phyloP scores from a whole-genome alignment of 2,113 vertebrate species.

The Brienomyrus brachyistius region DNA sequence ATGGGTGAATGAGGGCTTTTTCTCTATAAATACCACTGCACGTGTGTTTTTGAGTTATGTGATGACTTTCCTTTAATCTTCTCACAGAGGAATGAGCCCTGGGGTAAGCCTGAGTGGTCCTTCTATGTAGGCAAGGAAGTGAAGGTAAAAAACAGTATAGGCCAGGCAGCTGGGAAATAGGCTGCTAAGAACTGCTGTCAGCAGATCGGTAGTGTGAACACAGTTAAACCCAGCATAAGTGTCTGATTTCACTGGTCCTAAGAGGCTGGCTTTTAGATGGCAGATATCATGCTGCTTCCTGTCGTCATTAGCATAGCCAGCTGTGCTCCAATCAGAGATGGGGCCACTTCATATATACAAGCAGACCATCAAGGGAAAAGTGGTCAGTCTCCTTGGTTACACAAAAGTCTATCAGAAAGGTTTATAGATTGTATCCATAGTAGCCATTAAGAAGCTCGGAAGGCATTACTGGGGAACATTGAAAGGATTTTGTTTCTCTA shows the following conservation, averaged over 20 bases:
- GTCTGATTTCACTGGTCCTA: not conserved
- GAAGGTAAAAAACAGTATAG: not conserved
- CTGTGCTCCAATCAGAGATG: not conserved
- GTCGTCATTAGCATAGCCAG: not conserved
- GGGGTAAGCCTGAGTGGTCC: not conserved
- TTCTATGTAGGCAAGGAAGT: not conserved
- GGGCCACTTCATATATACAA: not conserved
- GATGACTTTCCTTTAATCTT: not conserved
- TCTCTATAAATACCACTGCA: not conserved
- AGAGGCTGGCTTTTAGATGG: not conserved
- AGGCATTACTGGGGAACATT: not conserved
- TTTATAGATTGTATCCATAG: constrained; percentile 13
- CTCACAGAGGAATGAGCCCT: not conserved
- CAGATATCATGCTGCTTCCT: not conserved
- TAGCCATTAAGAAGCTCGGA: not conserved
- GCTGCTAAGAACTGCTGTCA: not conserved
- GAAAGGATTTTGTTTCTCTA: constrained; percentile 7
- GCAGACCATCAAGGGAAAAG: not conserved
- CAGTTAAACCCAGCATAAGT: not conserved
- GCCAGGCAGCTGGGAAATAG: not conserved
- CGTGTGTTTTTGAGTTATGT: not conserved
- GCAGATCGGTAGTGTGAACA: not conserved
- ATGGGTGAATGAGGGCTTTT: not conserved
- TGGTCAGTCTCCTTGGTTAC: constrained; percentile 7
- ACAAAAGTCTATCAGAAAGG: not conserved